Evolutionary conservation across 2,797 vertebrate genomes (phyloP).

Genomic region (Chelon auratus): DNA sequence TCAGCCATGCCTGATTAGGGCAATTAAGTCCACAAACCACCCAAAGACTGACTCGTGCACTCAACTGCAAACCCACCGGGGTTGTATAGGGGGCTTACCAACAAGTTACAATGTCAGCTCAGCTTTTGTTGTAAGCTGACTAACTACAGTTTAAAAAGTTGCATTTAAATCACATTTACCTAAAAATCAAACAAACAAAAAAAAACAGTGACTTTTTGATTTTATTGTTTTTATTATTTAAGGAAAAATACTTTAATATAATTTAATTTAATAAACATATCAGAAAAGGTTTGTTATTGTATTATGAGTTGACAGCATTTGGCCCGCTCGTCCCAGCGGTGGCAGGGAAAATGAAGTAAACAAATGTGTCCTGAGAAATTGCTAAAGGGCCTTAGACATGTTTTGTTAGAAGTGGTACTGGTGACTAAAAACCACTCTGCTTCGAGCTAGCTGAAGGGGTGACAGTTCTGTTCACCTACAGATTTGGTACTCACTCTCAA

Average conservation of each 20-base stretch:
- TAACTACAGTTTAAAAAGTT: neutral
- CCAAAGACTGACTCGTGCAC: too few relatives aligned
- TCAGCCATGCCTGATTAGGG: too few relatives aligned
- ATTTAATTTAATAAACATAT: too few relatives aligned
- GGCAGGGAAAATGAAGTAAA: constrained; percentile 6
- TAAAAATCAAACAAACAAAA: neutral
- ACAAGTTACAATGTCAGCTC: too few relatives aligned
- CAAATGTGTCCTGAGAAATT: constrained; percentile 10
- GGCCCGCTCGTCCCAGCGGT: constrained; percentile 2
- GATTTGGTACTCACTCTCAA: neutral
- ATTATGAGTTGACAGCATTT: constrained; percentile 7
- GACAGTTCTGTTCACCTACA: neutral
- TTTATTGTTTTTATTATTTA: neutral
- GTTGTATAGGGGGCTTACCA: too few relatives aligned
- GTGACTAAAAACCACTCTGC: neutral
- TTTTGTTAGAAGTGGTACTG: constrained; percentile 7
- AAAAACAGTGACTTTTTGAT: neutral
- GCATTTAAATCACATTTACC: neutral
- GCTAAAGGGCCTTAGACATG: neutral
- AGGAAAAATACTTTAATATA: too few relatives aligned
- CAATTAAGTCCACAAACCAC: too few relatives aligned
- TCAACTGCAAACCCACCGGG: too few relatives aligned
- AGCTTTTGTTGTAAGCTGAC: too few relatives aligned
- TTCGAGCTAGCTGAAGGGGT: neutral
- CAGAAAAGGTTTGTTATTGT: neutral